Conservation (phyloP, 2,113 vertebrate species). For the Hystrix brachyura region DNA sequence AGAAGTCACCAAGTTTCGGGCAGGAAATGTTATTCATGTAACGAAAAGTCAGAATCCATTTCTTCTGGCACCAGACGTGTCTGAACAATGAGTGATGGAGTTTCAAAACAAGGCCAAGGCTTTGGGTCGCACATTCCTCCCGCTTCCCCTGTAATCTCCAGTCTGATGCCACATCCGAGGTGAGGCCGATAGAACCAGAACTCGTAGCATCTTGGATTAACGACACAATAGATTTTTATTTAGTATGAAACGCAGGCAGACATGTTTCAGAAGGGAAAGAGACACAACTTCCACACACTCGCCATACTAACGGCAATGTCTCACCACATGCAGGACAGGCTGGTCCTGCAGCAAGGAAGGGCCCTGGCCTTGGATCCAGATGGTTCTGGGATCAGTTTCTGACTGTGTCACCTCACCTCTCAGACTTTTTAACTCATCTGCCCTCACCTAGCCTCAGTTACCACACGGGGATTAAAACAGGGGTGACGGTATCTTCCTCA, state of each 20-base stretch:
- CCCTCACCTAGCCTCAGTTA: background rate
- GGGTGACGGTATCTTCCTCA: background rate
- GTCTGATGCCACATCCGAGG: background rate
- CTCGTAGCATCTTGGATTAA: background rate
- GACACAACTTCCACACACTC: background rate
- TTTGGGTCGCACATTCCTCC: background rate
- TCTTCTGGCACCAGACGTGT: background rate
- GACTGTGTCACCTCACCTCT: background rate
- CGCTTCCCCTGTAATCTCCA: background rate
- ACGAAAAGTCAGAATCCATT: conserved; percentile 42
- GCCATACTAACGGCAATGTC: background rate
- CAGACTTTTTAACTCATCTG: background rate
- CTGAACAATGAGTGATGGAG: background rate
- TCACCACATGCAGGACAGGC: background rate
- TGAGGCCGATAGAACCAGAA: background rate
- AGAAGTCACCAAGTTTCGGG: conserved; percentile 18
- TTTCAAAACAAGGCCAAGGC: conserved; percentile 24
- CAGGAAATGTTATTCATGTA: conserved; percentile 45
- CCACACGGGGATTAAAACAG: background rate
- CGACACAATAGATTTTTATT: background rate
- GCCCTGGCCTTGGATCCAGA: background rate
- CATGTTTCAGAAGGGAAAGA: background rate
- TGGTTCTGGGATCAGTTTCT: background rate
- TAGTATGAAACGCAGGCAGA: background rate
- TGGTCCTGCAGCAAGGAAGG: background rate